A percentile compares a stretch with the other conserved stretches of the same genome.
Conservation (phyloP, 2,113 vertebrate genomes). For the Rhabdornis inornatus region DNA sequence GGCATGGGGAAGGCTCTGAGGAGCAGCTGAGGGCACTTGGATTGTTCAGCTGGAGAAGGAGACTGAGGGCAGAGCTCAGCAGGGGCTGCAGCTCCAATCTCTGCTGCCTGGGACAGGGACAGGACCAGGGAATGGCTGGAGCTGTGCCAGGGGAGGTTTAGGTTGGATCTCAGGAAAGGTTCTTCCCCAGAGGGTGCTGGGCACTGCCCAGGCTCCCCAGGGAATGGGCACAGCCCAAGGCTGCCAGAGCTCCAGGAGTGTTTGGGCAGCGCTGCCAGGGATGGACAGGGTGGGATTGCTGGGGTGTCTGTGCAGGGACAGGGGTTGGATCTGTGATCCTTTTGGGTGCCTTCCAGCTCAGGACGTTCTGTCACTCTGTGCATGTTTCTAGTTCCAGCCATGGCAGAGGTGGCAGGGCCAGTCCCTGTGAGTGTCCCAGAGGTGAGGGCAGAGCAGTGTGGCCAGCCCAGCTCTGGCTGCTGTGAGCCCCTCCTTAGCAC, state of each 20-base stretch:
- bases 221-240: background rate
- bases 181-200: background rate
- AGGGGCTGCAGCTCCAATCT: background rate
- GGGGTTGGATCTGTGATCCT: accelerated
- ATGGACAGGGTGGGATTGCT: background rate
- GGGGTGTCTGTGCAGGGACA: background rate
- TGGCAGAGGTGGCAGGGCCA: background rate
- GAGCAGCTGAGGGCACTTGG: background rate
- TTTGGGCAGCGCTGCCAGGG: accelerated
- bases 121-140: background rate
- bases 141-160: background rate
- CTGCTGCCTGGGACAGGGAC: background rate
- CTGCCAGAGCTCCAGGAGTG: background rate
- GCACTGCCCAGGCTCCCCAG: background rate
- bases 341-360: background rate
- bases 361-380: background rate
- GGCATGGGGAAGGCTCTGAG: background rate
- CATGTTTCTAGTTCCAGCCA: background rate
- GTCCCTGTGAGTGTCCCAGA: background rate
- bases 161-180: background rate
- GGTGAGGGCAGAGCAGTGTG: background rate
- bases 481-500: background rate
- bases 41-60: background rate
- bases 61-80: background rate
- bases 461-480: background rate